A percentile compares a stretch with the other conserved stretches of the same genome.
These are phyloP conservation scores for Acridotheres tristis DNA, from an alignment of 2,797 vertebrate genomes.

Conservation along the genomic window DNA sequence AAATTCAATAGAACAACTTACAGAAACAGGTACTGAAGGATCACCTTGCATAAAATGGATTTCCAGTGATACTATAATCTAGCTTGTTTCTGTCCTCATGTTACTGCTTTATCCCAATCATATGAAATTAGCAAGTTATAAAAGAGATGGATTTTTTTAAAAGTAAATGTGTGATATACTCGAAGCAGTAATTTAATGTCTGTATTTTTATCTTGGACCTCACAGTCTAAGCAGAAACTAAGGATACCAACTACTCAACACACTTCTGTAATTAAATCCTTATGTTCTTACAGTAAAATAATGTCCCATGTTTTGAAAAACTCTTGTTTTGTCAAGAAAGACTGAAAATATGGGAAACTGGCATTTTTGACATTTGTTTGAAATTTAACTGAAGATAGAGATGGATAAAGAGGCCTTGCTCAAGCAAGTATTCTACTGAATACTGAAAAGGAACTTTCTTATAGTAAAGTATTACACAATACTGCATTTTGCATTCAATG, in stretches of 20 bases:
- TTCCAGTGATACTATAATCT: conserved; percentile 19
- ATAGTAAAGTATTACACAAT: background rate
- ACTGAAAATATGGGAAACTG: background rate
- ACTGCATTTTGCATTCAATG: background rate
- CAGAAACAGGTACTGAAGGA: conserved; percentile 41
- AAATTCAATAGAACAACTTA: conserved; percentile 60
- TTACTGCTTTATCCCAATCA: background rate
- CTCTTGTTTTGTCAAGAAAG: background rate
- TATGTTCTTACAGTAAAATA: background rate
- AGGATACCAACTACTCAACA: background rate
- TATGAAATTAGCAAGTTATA: background rate
- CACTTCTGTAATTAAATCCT: background rate
- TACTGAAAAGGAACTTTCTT: background rate
- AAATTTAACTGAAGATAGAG: background rate
- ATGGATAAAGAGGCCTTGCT: background rate
- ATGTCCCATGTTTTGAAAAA: background rate
- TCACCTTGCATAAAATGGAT: background rate
- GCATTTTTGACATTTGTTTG: background rate
- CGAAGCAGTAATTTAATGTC: background rate
- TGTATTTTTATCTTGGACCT: background rate
- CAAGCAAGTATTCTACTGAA: background rate
- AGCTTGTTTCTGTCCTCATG: background rate
- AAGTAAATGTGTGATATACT: background rate
- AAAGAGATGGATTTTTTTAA: background rate
- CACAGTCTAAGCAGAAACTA: background rate